These are phyloP conservation scores for Pteropus alecto DNA, from an alignment of 2,113 vertebrate genomes.

Conservation along the genomic window DNA sequence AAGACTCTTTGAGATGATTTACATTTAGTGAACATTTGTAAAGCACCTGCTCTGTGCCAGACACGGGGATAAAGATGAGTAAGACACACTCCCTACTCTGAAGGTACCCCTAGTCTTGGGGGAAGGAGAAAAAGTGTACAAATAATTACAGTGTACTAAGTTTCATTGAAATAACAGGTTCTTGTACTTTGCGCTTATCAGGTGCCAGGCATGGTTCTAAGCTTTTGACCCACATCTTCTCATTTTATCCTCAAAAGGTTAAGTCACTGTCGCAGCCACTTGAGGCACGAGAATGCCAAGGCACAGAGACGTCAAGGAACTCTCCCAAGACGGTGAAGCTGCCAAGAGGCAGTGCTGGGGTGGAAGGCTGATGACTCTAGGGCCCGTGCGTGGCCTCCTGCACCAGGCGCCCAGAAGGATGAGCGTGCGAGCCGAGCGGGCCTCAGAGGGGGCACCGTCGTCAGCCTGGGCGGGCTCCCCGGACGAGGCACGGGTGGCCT, in stretches of 20 bases:
- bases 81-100: background rate
- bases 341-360: background rate
- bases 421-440: fast-evolving
- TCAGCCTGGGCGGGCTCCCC: background rate
- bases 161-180: background rate
- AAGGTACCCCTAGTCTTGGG: background rate
- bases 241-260: background rate
- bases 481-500: background rate
- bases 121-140: background rate
- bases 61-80: background rate
- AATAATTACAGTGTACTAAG: background rate
- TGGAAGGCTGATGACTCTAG: too few species aligned
- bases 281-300: background rate
- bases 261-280: background rate
- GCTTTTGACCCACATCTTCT: background rate
- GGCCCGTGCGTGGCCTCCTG: fast-evolving
- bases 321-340: background rate
- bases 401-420: too few species aligned
- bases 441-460: background rate
- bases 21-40: background rate
- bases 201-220: background rate
- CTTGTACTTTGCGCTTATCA: too few species aligned
- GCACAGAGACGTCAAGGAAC: background rate
- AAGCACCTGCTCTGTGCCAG: background rate
- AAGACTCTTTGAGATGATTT: background rate